Base-by-base conservation (phyloP, 2,888 invertebrate species). In the Luperina nickerlii region DNA sequence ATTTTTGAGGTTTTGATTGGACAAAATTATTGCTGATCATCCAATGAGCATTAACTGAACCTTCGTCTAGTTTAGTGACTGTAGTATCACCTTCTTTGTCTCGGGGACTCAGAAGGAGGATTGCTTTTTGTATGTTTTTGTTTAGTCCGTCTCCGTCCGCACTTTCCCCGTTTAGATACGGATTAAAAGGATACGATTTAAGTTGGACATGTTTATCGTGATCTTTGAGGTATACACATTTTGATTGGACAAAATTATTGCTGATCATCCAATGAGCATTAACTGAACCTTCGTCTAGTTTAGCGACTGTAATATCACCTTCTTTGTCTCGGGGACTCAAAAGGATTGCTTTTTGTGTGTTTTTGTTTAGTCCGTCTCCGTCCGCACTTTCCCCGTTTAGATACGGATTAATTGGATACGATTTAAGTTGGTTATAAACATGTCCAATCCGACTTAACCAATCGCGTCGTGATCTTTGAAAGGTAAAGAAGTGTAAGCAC, bases 141-240 rank as follows among this genome's bases (percentile, higher is more conserved):
- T 89, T 87, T 81, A 73, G 82, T 90, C 72, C 85, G 80, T 84
- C 60, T 73, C 82, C 82, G 81, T 79, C 87, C 84, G 84, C 75
- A 89, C 92, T 92, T 92, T 92, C 92, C 72, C 88, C 89, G 81
- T 85, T 89, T 86, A 88, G 81, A 83, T 86, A 76, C 66, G 74
- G 74, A 84, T 87, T 83, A 76, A 87, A 85, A 73, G 78, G 71
- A 62, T 78, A 87, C 85, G 60, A 83, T 87, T 80, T 74, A 9
- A 81, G 63, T 84, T 71, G 11, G 32, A 74, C 54, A 63, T 42
- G 24, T 66, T 66, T 48, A 63, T 66, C 48, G 7, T 66, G 27
- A 74, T 74, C 48, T 54, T 69, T 81, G 68, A 62, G 62, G 27
- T 27, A 54, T 38, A 63, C 54, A 42, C 51, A 11, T 24, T 74